Conservation (phyloP, 2,888 invertebrate species). For the Anoplius nigerrimus region DNA sequence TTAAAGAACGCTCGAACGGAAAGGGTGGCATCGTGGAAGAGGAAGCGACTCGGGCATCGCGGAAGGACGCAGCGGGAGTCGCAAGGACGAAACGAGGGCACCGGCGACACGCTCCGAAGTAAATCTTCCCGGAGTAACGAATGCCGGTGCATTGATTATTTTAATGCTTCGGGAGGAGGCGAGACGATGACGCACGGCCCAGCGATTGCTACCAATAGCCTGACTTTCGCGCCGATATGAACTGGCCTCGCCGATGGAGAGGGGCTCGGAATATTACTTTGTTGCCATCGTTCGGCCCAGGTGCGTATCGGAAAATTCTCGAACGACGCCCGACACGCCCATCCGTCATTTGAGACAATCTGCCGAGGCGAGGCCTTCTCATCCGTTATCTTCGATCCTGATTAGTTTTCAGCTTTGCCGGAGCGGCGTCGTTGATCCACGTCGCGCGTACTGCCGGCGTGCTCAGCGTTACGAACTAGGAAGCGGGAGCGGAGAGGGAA, state of each 20-base stretch:
- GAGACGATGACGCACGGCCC: background rate
- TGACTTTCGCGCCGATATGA: background rate
- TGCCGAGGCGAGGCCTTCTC: constrained; percentile 38
- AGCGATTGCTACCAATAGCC: background rate
- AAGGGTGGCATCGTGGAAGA: constrained; percentile 32
- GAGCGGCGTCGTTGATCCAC: constrained; percentile 47
- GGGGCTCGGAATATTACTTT: too few species aligned
- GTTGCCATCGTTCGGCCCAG: constrained; percentile 9
- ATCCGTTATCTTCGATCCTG: constrained; percentile 61
- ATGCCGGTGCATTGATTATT: constrained; percentile 28
- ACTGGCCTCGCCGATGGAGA: background rate
- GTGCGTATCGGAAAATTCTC: constrained; percentile 27
- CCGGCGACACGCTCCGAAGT: constrained; percentile 29
- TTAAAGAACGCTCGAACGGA: constrained; percentile 49
- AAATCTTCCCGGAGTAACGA: constrained; percentile 43
- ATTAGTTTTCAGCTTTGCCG: constrained; percentile 53
- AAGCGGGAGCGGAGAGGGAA: too few species aligned
- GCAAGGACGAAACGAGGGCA: background rate
- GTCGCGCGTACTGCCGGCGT: constrained; percentile 20
- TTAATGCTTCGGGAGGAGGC: background rate
- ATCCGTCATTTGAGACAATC: constrained; percentile 42
- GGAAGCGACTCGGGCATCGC: constrained; percentile 2
- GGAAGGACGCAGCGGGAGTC: background rate
- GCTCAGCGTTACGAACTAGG: constrained; percentile 6
- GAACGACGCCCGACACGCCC: constrained; percentile 22